These are phyloP conservation scores for Thalassarche chlororhynchos DNA, from an alignment of 2,113 vertebrate genomes.

Conservation along the genomic window DNA sequence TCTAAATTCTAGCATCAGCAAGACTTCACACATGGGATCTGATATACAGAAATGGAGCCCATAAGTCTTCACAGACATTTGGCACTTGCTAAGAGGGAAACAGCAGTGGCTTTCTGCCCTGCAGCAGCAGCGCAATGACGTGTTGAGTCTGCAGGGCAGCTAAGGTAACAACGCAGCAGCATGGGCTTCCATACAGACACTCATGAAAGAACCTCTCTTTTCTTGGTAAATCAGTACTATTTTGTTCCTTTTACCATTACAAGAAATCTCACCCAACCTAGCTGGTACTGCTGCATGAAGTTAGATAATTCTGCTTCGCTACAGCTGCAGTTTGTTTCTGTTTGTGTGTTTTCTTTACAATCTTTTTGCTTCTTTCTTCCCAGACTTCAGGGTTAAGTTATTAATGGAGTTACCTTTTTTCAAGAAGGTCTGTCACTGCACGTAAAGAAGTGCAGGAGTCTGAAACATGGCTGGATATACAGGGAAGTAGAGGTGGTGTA, in stretches of 20 bases:
- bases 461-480: not conserved
- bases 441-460: not conserved
- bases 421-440: no score
- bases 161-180: not conserved
- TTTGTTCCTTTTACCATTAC: not conserved
- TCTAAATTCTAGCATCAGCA: not conserved
- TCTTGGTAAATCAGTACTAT: not conserved
- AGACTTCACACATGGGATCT: not conserved
- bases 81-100: not conserved
- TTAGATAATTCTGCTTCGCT: not conserved
- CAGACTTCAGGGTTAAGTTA: not conserved
- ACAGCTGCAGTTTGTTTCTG: not conserved
- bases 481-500: not conserved
- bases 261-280: not conserved
- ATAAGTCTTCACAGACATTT: not conserved
- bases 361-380: not conserved
- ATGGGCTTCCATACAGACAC: not conserved
- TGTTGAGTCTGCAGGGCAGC: not conserved
- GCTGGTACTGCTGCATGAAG: not conserved
- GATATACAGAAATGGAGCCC: not conserved
- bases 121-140: accelerated
- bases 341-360: not conserved
- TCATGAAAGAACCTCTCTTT: not conserved
- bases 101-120: not conserved
- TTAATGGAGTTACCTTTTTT: not conserved